phyloP scores from a whole-genome alignment of 2,113 vertebrate species.

The Phalacrocorax brasilianus region DNA sequence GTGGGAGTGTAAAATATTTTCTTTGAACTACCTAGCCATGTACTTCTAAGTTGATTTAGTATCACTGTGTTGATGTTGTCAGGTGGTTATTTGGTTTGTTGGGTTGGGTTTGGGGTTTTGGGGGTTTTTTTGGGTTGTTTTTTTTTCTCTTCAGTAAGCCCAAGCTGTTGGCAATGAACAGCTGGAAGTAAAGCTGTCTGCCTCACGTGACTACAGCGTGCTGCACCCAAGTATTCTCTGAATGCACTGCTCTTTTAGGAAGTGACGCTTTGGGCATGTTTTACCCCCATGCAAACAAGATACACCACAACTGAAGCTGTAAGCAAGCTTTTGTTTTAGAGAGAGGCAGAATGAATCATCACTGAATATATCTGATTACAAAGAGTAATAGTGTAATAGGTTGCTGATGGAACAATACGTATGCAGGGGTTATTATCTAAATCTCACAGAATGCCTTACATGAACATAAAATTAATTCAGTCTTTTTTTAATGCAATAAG shows the following conservation, averaged over 20 bases:
- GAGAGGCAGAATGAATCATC: background rate
- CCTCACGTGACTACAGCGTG: background rate
- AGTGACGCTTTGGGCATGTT: accelerated
- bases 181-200: background rate
- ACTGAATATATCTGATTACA: background rate
- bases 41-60: background rate
- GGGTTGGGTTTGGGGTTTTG: background rate
- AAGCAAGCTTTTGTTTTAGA: background rate
- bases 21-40: background rate
- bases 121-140: too few species aligned
- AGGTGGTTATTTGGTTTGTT: background rate
- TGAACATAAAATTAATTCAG: background rate
- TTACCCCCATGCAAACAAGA: background rate
- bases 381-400: background rate
- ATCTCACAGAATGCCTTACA: background rate
- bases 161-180: background rate
- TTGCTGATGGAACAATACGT: accelerated
- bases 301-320: background rate
- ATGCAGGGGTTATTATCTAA: background rate
- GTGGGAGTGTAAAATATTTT: background rate
- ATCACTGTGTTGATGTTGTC: background rate
- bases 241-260: background rate
- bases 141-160: background rate
- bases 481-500: background rate
- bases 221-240: background rate